Evolutionary conservation across 2,888 invertebrate species (phyloP), one percentile per base, ranked within the genome.

Genomic region (Chymomyza fuscimana): DNA sequence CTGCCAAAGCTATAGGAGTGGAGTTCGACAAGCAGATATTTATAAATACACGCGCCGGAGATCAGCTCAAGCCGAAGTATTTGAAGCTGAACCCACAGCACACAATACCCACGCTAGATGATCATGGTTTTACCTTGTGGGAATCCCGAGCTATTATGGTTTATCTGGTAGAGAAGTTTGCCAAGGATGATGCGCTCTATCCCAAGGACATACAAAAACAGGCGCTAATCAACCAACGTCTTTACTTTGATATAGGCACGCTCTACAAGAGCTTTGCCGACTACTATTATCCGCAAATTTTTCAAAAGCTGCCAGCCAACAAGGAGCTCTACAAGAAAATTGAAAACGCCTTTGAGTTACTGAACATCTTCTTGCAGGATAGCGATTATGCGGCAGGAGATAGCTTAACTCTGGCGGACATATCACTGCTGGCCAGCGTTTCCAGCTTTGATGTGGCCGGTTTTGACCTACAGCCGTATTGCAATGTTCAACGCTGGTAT

Each of bases 61-160:
- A 95, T 82, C 95, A 96, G 50, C 83, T 95, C 70, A 95, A 93
- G 69, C 95, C 95, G 0, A 95, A 95, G 86, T 96, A 93, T 85
- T 0, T 95, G 59, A 95, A 95, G 93, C 91, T 96, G 56, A 97
- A 96, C 91, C 96, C 96, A 0, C 96, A 97, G 92, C 97, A 97
- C 91, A 95, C 95, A 50, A 94, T 97, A 72, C 97, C 97, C 10
- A 96, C 96, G 0, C 91, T 97, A 67, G 95, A 95, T 74, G 97
- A 97, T 92, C 95, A 96, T 86, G 97, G 96, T 0, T 95, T 97
- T 88, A 92, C 94, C 9, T 91, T 98, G 71, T 96, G 95, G 94
- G 97, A 98, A 92, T 97, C 97, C 62, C 95, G 97, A 59, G 95
- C 96, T 76, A 97, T 97, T 89, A 94, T 95, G 91, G 93, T 94